Conservation (phyloP, 2,888 invertebrate species). For the Synergus japonicus region DNA sequence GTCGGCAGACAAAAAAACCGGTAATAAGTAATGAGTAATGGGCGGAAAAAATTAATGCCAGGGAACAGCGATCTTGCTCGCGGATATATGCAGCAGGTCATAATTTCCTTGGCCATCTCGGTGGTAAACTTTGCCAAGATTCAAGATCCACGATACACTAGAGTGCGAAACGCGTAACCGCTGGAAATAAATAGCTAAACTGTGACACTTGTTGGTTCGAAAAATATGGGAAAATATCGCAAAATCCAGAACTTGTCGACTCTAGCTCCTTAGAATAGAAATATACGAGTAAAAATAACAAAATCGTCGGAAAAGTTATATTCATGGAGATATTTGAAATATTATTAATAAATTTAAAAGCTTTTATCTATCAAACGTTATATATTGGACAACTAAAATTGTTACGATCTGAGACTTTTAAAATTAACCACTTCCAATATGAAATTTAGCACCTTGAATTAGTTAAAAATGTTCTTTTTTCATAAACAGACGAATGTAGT, state of each 20-base stretch:
- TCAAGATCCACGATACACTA: neutral
- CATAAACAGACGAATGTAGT: no score
- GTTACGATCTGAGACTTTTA: neutral
- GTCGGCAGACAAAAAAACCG: neutral
- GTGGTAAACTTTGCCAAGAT: slow-evolving; percentile 6
- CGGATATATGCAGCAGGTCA: neutral
- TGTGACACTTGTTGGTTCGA: slow-evolving; percentile 6
- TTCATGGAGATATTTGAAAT: no score
- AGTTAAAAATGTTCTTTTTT: neutral
- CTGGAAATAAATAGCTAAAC: neutral
- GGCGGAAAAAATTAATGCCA: neutral
- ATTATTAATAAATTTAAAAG: no score
- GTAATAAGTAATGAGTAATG: slow-evolving; percentile 14
- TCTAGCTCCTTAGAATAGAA: neutral
- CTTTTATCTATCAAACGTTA: no score
- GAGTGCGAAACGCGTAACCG: neutral
- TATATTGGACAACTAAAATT: no score
- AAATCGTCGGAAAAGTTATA: neutral
- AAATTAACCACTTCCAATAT: neutral
- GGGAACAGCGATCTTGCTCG: neutral
- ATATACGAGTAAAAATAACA: neutral
- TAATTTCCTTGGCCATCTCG: slow-evolving; percentile 16
- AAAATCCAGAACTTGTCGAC: neutral
- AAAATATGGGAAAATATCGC: neutral
- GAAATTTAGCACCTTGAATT: neutral